A percentile compares a stretch with the other conserved stretches of the same genome.
phyloP scores from a whole-genome alignment of 2,113 vertebrate species.

The Gymnorhina tibicen region DNA sequence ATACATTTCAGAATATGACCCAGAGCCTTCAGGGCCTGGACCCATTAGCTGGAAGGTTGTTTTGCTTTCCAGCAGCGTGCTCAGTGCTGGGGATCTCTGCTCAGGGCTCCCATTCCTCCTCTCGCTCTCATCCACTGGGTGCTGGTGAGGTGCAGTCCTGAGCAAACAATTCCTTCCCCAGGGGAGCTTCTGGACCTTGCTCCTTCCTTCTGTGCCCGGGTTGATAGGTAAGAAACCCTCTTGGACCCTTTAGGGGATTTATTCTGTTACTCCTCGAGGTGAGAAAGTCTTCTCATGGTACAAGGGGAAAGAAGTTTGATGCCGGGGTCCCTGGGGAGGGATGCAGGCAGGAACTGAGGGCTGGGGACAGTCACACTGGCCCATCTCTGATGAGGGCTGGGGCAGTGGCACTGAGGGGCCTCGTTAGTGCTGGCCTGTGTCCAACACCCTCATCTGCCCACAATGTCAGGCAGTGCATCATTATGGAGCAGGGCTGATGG shows the following conservation, averaged over 20 bases:
- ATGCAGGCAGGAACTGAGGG: not conserved
- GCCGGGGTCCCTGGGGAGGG: rapidly evolving
- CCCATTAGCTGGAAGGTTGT: not conserved
- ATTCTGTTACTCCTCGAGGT: rapidly evolving
- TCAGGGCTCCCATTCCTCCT: not conserved
- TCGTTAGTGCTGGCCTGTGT: not conserved
- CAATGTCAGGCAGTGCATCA: not conserved
- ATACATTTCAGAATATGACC: not conserved
- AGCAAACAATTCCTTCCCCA: not conserved
- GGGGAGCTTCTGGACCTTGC: not conserved
- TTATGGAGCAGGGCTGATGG: not conserved
- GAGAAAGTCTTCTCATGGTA: not conserved
- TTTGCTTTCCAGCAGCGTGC: not conserved
- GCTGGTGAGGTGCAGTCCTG: not conserved
- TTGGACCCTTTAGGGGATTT: not conserved
- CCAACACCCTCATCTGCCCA: not conserved
- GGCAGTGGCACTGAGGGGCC: not conserved
- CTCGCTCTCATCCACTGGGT: rapidly evolving
- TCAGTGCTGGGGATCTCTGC: not conserved
- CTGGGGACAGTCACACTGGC: not conserved
- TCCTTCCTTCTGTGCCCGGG: not conserved
- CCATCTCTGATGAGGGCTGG: rapidly evolving
- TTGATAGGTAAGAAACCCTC: not conserved
- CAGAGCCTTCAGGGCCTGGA: not conserved
- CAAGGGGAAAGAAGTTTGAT: not conserved